Evolutionary conservation across 1,140 invertebrate species (phyloP).

Genomic region (Heliothis virescens): DNA sequence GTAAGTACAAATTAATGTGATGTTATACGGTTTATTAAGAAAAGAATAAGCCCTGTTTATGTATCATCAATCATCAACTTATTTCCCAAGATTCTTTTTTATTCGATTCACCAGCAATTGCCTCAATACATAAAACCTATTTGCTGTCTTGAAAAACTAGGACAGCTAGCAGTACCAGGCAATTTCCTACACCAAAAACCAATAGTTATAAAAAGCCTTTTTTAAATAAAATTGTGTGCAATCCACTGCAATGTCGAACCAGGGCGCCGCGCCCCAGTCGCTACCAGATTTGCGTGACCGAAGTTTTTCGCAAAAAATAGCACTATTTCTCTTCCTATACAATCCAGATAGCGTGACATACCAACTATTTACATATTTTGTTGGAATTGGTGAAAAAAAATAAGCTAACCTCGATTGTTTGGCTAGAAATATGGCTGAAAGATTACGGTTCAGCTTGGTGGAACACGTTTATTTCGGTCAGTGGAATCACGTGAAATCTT

Average conservation of each 20-base stretch:
- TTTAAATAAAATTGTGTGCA: constrained; percentile 14
- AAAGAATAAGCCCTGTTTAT: too few species aligned
- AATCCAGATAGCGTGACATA: constrained; percentile 14
- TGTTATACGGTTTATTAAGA: too few species aligned
- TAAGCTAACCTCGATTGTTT: neutral
- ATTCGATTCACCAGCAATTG: too few species aligned
- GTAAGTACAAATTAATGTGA: too few species aligned
- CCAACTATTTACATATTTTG: constrained; percentile 22
- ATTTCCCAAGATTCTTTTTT: too few species aligned
- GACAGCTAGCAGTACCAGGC: too few species aligned
- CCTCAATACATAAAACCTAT: too few species aligned
- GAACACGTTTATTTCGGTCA: neutral
- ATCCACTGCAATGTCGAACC: constrained; percentile 14
- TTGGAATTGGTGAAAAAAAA: constrained; percentile 27
- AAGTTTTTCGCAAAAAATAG: constrained; percentile 12
- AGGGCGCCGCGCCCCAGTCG: too few species aligned
- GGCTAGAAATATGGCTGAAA: neutral
- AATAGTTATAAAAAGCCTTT: neutral
- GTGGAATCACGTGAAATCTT: too few species aligned
- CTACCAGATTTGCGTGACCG: neutral
- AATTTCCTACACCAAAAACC: neutral
- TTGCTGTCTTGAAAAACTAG: too few species aligned
- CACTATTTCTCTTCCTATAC: constrained; percentile 1
- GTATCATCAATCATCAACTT: too few species aligned
- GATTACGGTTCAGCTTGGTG: neutral